These are phyloP conservation scores for Echinarachnius parma DNA, from an alignment of 53 echinoderm and acorn worm genomes.

Conservation along the genomic window DNA sequence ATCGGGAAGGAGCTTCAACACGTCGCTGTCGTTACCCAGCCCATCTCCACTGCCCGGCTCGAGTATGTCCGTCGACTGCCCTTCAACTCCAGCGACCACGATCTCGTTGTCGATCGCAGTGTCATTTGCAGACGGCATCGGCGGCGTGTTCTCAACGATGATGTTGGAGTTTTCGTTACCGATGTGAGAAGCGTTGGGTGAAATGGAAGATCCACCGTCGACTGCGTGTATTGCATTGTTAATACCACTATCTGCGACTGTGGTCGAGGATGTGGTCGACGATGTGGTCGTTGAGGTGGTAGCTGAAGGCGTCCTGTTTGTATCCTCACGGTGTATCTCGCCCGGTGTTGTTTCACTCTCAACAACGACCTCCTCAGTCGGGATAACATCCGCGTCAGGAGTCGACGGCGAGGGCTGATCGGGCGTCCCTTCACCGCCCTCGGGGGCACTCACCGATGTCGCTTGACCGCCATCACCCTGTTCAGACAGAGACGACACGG, in stretches of 20 bases:
- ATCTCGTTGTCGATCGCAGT: constrained; percentile 18
- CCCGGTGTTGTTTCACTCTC: neutral
- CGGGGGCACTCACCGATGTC: neutral
- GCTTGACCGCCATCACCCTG: neutral
- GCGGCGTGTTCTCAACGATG: neutral
- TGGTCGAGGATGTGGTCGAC: neutral
- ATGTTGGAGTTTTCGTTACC: neutral
- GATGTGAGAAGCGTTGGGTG: neutral
- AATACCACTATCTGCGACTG: neutral
- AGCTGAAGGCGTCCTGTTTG: no score
- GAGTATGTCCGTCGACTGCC: neutral
- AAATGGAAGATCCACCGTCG: neutral
- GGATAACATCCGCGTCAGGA: neutral
- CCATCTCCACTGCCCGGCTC: constrained; percentile 10
- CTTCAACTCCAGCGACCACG: neutral
- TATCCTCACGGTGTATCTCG: neutral
- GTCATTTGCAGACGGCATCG: neutral
- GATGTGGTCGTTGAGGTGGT: no score
- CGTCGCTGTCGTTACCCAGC: neutral
- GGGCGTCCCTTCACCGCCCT: neutral
- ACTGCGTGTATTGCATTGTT: neutral
- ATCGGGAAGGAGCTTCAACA: neutral
- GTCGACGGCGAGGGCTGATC: neutral
- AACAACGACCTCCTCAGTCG: no score
- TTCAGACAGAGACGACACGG: constrained; percentile 31